A percentile compares a stretch with the other conserved stretches of the same genome.
Evolutionary conservation across 2,888 invertebrate species (phyloP).

Genomic region (Megalurothrips usitatus): DNA sequence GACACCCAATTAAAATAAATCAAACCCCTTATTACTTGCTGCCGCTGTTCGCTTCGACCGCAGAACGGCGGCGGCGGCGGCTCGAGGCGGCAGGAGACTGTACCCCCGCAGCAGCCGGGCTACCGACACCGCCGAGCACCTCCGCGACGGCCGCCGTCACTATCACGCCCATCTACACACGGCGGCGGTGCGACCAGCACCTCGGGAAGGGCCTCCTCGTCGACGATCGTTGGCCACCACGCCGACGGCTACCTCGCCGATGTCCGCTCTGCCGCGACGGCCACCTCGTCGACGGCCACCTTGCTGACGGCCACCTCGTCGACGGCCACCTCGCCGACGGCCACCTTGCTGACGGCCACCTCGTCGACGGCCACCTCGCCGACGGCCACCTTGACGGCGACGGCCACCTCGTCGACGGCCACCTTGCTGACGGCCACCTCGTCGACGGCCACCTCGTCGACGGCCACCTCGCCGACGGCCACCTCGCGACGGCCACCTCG

Average conservation of each 20-base stretch:
- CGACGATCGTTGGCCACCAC: not conserved
- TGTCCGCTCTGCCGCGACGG: not conserved
- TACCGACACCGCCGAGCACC: not conserved
- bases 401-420: not conserved
- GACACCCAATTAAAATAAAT: conserved; percentile 27
- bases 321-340: not conserved
- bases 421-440: not conserved
- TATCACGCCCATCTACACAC: not conserved
- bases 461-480: not conserved
- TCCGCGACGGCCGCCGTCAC: not conserved
- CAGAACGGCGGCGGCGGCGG: too few relatives aligned
- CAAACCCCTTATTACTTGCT: conserved; percentile 1
- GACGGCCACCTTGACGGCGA: too few relatives aligned
- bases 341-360: not conserved
- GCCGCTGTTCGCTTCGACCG: too few relatives aligned
- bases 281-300: not conserved
- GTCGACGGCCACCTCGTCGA: not conserved
- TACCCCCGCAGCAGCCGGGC: not conserved
- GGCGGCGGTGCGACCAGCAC: not conserved
- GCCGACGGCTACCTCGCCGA: not conserved
- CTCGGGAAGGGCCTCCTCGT: not conserved
- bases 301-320: not conserved
- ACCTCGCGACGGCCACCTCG: not conserved
- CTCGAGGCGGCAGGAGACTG: too few relatives aligned
- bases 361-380: too few relatives aligned